These are phyloP conservation scores for Hedya salicella DNA, from an alignment of 2,888 invertebrate genomes.

Conservation along the genomic window DNA sequence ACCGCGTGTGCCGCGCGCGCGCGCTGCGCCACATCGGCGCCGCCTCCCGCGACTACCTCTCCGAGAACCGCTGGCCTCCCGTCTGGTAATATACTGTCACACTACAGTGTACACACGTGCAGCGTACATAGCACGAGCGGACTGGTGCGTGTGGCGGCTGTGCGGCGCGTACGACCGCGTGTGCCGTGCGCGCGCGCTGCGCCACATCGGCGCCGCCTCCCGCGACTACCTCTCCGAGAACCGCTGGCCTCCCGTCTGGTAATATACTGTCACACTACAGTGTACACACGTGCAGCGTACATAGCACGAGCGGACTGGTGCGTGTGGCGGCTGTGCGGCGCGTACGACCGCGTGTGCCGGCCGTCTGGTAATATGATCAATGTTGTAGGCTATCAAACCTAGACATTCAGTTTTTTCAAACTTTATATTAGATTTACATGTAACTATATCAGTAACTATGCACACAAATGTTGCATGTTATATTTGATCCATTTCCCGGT, in stretches of 20 bases:
- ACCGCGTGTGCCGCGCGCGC: slow-evolving; percentile 94
- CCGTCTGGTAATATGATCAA: no score
- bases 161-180: slow-evolving; percentile 96
- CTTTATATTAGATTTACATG: no score
- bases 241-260: slow-evolving; percentile 17
- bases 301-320: no score
- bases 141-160: slow-evolving; percentile 97
- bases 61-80: slow-evolving; percentile 97
- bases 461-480: no score
- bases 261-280: no score
- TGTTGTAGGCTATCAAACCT: no score
- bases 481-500: no score
- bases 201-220: slow-evolving; percentile 92
- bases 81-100: slow-evolving; percentile 94
- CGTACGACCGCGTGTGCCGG: slow-evolving; percentile 94
- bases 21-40: slow-evolving; percentile 91
- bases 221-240: slow-evolving; percentile 89
- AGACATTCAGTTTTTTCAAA: no score
- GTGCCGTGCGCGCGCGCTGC: slow-evolving; percentile 92
- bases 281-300: no score
- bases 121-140: no score
- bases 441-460: no score
- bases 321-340: slow-evolving; percentile 95
- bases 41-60: slow-evolving; percentile 95
- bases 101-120: no score